Conservation (phyloP, 2,888 invertebrate species). For the Oscheius sp. region DNA sequence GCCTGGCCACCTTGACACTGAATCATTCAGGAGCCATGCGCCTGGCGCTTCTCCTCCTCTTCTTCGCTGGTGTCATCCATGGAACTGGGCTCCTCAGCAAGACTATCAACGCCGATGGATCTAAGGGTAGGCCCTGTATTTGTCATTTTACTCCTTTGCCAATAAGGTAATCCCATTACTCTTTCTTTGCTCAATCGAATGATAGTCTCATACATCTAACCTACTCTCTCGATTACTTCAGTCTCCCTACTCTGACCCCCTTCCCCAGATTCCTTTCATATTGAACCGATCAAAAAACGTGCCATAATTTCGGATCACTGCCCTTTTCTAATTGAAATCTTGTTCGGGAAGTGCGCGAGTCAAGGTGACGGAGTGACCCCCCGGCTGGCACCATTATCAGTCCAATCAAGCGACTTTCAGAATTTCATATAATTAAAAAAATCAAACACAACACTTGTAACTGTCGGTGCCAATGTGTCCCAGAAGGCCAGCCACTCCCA, state of each 20-base stretch:
- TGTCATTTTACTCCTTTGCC: constrained; percentile 72
- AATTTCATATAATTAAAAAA: constrained; percentile 50
- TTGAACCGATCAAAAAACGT: too few relatives aligned
- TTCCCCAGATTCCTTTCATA: too few relatives aligned
- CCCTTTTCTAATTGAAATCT: constrained; percentile 24
- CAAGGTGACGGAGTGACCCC: constrained; percentile 23
- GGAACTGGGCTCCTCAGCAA: constrained; percentile 45
- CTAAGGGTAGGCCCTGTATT: constrained; percentile 39
- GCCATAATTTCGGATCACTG: constrained; percentile 8
- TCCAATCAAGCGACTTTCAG: constrained; percentile 36
- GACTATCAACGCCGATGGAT: constrained; percentile 49
- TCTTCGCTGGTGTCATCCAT: not conserved
- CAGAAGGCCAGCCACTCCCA: constrained; percentile 35
- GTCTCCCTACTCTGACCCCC: not conserved
- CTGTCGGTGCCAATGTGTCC: constrained; percentile 49
- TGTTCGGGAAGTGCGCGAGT: constrained; percentile 20
- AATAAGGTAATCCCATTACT: not conserved
- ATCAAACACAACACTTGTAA: constrained; percentile 51
- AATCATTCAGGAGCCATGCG: constrained; percentile 21
- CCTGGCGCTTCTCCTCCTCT: constrained; percentile 22
- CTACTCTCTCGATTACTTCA: not conserved
- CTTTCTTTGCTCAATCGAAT: not conserved
- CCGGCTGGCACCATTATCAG: constrained; percentile 28
- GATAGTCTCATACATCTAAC: not conserved
- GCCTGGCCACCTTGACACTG: constrained; percentile 4